These are phyloP conservation scores for Panagrolaimus sp. DNA, from an alignment of 1,140 invertebrate genomes.

Conservation along the genomic window DNA sequence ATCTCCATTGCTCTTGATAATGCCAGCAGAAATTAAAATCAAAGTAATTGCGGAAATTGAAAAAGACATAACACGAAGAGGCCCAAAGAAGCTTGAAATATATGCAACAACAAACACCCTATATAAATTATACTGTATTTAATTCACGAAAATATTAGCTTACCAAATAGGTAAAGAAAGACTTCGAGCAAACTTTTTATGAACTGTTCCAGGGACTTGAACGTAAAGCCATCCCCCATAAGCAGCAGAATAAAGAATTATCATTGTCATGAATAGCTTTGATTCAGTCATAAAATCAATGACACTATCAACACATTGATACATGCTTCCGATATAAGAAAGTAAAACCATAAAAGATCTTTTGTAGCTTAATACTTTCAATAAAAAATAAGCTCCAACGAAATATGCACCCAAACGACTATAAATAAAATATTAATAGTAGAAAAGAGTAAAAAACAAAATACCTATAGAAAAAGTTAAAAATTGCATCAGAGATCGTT, in stretches of 20 bases:
- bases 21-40: conserved; percentile 60
- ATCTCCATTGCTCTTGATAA: conserved; percentile 34
- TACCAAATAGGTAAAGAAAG: conserved; percentile 55
- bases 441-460: background rate
- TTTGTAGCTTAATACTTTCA: conserved; percentile 51
- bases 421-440: conserved; percentile 11
- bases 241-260: conserved; percentile 41
- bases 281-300: conserved; percentile 47
- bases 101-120: conserved; percentile 58
- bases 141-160: conserved; percentile 4
- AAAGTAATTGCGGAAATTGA: conserved; percentile 59
- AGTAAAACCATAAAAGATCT: conserved; percentile 46
- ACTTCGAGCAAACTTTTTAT: conserved; percentile 52
- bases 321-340: conserved; percentile 38
- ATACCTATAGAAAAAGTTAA: conserved; percentile 57
- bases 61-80: conserved; percentile 61
- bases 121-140: background rate
- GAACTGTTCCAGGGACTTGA: conserved; percentile 37
- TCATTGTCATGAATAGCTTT: conserved; percentile 34
- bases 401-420: conserved; percentile 43
- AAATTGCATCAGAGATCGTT: conserved; percentile 69
- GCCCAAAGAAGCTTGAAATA: conserved; percentile 59
- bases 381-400: conserved; percentile 33
- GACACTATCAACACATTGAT: conserved; percentile 34
- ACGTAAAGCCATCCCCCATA: conserved; percentile 55